Conservation (phyloP, 1,140 invertebrate species). For the Pseudomyrmex sp. region DNA sequence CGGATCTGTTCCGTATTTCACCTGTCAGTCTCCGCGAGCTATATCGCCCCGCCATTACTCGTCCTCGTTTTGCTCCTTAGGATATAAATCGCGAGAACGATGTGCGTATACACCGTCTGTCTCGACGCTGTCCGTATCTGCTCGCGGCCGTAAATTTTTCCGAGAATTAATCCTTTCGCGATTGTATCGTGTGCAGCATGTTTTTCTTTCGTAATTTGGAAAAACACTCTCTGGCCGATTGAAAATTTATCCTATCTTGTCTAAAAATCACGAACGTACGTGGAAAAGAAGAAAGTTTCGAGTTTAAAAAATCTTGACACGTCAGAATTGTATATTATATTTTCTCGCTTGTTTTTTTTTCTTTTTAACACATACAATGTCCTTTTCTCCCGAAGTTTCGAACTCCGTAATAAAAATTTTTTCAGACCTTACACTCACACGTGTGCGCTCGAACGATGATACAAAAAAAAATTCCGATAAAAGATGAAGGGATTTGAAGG, state of each 20-base stretch:
- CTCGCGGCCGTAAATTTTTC: slow-evolving; percentile 44
- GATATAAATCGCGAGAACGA: slow-evolving; percentile 53
- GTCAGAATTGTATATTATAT: no score
- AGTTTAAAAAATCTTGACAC: no score
- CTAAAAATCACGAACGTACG: not conserved
- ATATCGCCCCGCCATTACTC: slow-evolving; percentile 44
- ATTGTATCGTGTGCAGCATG: slow-evolving; percentile 37
- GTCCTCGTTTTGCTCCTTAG: slow-evolving; percentile 52
- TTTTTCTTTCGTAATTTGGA: not conserved
- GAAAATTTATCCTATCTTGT: not conserved
- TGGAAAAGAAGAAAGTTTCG: no score
- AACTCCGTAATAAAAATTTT: no score
- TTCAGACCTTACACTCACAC: not conserved
- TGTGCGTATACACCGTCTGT: slow-evolving; percentile 40
- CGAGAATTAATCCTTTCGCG: slow-evolving; percentile 18
- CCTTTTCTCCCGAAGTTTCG: no score
- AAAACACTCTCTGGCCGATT: slow-evolving; percentile 3
- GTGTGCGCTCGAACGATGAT: not conserved
- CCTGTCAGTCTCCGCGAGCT: slow-evolving; percentile 51
- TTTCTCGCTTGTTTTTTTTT: no score
- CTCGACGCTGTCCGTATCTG: slow-evolving; percentile 22
- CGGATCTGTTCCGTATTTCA: slow-evolving; percentile 60
- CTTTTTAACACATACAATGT: no score
- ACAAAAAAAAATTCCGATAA: not conserved
- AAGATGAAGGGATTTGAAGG: slow-evolving; percentile 17